A percentile compares a stretch with the other conserved stretches of the same genome.
Conservation (phyloP, 2,888 invertebrate species). For the Dolichopus griseipennis region DNA sequence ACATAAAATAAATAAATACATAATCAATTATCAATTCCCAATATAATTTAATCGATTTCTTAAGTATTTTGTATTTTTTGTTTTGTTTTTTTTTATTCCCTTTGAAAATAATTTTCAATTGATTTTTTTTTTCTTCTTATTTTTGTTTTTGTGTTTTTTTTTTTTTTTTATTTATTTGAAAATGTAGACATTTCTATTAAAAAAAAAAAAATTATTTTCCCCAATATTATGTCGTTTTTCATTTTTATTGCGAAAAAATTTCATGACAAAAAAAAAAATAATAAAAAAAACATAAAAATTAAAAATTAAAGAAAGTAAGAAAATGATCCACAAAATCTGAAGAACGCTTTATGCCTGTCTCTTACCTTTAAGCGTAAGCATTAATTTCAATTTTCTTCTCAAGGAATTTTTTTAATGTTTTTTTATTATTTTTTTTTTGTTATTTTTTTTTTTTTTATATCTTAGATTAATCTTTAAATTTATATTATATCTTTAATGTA, state of each 20-base stretch:
- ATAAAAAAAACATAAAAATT: no score
- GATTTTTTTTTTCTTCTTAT: no score
- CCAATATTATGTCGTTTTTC: background rate
- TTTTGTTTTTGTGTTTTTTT: no score
- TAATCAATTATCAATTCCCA: no score
- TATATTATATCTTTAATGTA: background rate
- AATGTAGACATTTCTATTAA: background rate
- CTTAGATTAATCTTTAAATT: background rate
- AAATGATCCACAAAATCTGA: background rate
- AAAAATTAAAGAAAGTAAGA: no score
- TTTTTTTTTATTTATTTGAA: background rate
- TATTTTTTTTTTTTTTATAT: background rate
- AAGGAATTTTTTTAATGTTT: no score
- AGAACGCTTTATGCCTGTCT: background rate
- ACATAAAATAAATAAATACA: no score
- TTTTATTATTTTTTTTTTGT: no score
- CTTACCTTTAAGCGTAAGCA: background rate
- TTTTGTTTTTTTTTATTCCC: background rate
- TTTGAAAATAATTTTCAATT: background rate
- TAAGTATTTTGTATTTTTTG: no score
- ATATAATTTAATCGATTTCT: background rate
- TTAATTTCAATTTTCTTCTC: conserved; percentile 1
- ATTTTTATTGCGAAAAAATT: background rate
- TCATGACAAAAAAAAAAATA: background rate
- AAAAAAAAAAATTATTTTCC: background rate